Evolutionary conservation across 2,113 vertebrate genomes (phyloP), one percentile per base, ranked within the genome.

Genomic region (Cnemophilus loriae): DNA sequence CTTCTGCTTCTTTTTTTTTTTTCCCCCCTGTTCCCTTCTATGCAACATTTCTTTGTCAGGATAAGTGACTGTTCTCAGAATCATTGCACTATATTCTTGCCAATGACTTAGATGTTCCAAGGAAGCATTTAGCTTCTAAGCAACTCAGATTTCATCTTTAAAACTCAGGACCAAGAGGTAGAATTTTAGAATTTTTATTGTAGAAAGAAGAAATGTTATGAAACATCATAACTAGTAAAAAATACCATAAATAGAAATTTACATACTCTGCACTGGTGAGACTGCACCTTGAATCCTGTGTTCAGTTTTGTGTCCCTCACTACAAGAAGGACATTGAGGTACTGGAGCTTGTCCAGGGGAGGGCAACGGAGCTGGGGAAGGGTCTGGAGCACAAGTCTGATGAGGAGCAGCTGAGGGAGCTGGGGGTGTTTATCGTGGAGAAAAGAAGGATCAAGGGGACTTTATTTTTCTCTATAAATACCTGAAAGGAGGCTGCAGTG

Each of bases 301-400:
- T 32, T 44, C 13, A 27, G 1, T 46, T 86, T 4, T 44, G 52
- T 0, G 7, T 0, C 5, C 23, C 8, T 79, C 37, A 14, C 7
- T 35, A 0, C 27, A 44, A 19, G 24, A 63, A 65, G 0, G n/a
- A 47, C 3, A 12, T 3, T 11, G 55, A 56, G 7, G 7, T 0
- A 2, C n/a, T 93, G 50, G 27, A 70, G 32, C 0, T 0, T 7
- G 24, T 23, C 10, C 46, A 82, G 18, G 42, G 35, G 61, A 47
- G 41, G 20, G 9, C 4, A 61, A 2, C 0, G 0, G 11, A 56
- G 17, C 12, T 64, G 22, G 7, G 20, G 16, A 57, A 28, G 24
- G 24, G 17, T 26, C 41, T 74, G 6, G 60, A 47, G 59, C 6
- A 49, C 22, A 65, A 11, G 1, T 6, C 13, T 10, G 1, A 0